Evolutionary conservation across 2,797 vertebrate species (phyloP), one percentile per base, ranked within the genome.

Genomic region (Hoplostethus mediterraneus): DNA sequence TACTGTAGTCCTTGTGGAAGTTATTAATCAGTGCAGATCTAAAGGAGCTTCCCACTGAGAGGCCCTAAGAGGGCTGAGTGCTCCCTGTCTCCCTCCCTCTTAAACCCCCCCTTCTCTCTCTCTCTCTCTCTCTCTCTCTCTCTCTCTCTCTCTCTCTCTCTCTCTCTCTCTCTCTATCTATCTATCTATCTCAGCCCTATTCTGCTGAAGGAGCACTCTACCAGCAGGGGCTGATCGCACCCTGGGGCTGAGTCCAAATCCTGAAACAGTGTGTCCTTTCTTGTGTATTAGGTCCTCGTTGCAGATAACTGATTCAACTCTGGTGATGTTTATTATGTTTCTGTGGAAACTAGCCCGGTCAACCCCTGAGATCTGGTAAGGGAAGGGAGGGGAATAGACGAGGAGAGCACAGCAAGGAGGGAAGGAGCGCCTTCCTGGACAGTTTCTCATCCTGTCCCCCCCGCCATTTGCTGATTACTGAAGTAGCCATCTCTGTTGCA

Each of bases 381-480:
- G 56, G 31, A 17, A 56, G 28, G 33, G 5, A 33, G 28, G 0
- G 10, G 21, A 68, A 53, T 33, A 52, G 58, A 73, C 71, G 30
- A 45, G 2, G 5, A 40, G 45, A 63, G 42, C 17, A 6, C 16
- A 65, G 53, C 68, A 59, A 57, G 45, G n/a, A 63, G 36, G 52
- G 6, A 7, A 65, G 54, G 40, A 62, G 55, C 67, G 70, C 45
- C 21, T 83, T 82, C 56, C 62, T 81, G 49, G 1, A 33, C 52
- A 49, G 77, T 16, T 68, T 48, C 71, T 88, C 62, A 76, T 88
- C 79, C 72, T 60, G 73, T 79, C 61, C 66, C 33, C 28, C n/a
- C 21, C n/a, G 76, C 74, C 70, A 68, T 74, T 67, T 64, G 47
- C 82, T 90, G 86, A 94, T 91, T 91, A 88, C 63, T 90, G 67